phyloP scores from a whole-genome alignment of 2,888 invertebrate genomes.

The Oxycera nigricornis region DNA sequence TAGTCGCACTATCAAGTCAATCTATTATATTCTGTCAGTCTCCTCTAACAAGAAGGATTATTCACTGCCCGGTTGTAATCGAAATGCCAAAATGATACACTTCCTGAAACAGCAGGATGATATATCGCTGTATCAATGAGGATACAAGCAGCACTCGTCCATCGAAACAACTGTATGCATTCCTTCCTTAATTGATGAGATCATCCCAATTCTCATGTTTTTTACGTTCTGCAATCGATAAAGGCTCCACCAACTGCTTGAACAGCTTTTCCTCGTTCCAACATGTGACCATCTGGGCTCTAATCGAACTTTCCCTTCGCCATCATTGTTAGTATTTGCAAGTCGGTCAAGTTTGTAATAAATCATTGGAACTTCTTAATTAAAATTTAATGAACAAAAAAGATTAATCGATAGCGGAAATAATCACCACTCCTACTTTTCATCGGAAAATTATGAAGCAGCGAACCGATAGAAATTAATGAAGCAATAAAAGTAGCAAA shows the following conservation, averaged over 20 bases:
- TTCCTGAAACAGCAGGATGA: no score
- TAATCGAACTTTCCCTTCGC: background rate
- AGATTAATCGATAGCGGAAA: background rate
- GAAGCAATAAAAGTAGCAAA: background rate
- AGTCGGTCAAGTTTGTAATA: background rate
- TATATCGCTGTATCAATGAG: no score
- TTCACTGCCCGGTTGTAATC: no score
- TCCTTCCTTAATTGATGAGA: background rate
- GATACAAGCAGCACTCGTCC: no score
- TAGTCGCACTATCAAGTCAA: no score
- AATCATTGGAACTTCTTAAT: background rate
- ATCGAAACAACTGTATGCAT: no score
- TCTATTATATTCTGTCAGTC: no score
- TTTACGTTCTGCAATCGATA: no score
- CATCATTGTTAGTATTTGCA: background rate
- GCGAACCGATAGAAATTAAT: background rate
- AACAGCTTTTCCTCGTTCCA: no score
- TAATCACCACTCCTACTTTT: background rate
- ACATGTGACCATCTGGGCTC: background rate
- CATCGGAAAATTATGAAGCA: background rate
- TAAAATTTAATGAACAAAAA: slow-evolving; percentile 7
- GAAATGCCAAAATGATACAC: no score
- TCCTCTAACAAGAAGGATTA: no score
- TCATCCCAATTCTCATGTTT: background rate
- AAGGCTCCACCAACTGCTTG: no score